A percentile compares a stretch with the other conserved stretches of the same genome.
Conservation (phyloP, 2,888 invertebrate species). For the Caenorhabditis zanzibari region DNA sequence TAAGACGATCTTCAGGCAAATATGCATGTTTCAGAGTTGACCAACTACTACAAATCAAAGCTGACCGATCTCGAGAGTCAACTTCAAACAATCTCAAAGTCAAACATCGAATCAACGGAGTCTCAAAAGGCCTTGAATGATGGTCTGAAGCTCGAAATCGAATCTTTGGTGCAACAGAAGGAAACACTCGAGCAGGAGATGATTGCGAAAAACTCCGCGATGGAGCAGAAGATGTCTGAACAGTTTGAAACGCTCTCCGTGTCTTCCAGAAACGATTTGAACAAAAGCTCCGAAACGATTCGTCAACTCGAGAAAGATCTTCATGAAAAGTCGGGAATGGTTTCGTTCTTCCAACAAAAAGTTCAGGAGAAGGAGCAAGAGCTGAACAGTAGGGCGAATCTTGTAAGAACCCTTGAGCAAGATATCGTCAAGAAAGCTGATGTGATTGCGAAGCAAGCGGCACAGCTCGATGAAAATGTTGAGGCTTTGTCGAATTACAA, state of each 20-base stretch:
- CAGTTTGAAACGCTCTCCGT: neutral
- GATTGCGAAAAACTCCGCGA: neutral
- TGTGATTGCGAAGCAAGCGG: neutral
- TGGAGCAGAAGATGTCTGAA: neutral
- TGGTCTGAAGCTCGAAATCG: neutral
- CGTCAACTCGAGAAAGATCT: neutral
- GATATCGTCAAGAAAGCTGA: constrained; percentile 1
- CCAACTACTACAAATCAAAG: neutral
- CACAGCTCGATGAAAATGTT: neutral
- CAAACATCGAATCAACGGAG: too few species aligned
- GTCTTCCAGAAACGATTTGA: neutral
- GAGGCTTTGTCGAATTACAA: neutral
- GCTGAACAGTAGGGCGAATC: neutral
- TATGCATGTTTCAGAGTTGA: neutral
- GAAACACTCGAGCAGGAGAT: neutral
- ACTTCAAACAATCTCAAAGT: too few species aligned
- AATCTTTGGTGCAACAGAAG: neutral
- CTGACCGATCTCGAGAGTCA: neutral
- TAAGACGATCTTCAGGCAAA: neutral
- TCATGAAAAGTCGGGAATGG: neutral
- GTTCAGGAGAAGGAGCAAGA: neutral
- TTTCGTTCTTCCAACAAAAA: neutral
- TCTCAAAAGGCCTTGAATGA: neutral
- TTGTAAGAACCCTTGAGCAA: neutral
- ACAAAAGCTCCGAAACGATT: neutral